Conservation (phyloP, 2,888 invertebrate species). For the Incurvaria masculella region DNA sequence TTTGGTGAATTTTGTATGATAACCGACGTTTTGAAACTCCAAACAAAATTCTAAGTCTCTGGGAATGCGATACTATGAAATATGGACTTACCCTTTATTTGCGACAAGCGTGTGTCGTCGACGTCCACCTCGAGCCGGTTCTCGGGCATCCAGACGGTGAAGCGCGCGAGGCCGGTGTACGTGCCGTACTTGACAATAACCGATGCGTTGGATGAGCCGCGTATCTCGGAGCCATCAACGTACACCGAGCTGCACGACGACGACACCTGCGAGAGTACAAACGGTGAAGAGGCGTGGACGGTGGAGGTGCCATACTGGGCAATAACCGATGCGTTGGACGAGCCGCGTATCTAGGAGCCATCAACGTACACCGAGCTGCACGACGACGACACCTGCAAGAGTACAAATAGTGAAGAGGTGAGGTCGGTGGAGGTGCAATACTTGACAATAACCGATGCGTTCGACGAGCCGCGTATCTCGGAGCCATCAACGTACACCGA, state of each 20-base stretch:
- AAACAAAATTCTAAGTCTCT: neutral
- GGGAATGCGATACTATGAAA: neutral
- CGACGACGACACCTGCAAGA: no score
- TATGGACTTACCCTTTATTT: constrained; percentile 64
- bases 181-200: constrained; percentile 91
- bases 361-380: constrained; percentile 85
- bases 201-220: constrained; percentile 92
- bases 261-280: constrained; percentile 85
- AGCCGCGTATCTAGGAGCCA: constrained; percentile 81
- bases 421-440: constrained; percentile 75
- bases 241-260: constrained; percentile 95
- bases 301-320: constrained; percentile 79
- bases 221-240: constrained; percentile 92
- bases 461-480: constrained; percentile 80
- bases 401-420: no score
- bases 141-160: constrained; percentile 97
- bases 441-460: constrained; percentile 80
- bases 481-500: constrained; percentile 87
- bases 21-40: no score
- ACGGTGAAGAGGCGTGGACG: no score
- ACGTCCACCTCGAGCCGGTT: constrained; percentile 89
- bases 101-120: constrained; percentile 84
- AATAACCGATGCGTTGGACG: constrained; percentile 81
- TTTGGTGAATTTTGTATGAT: no score
- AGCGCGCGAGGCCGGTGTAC: constrained; percentile 81